Evolutionary conservation across 2,113 vertebrate genomes (phyloP).

Genomic region (Hippocampus comes): DNA sequence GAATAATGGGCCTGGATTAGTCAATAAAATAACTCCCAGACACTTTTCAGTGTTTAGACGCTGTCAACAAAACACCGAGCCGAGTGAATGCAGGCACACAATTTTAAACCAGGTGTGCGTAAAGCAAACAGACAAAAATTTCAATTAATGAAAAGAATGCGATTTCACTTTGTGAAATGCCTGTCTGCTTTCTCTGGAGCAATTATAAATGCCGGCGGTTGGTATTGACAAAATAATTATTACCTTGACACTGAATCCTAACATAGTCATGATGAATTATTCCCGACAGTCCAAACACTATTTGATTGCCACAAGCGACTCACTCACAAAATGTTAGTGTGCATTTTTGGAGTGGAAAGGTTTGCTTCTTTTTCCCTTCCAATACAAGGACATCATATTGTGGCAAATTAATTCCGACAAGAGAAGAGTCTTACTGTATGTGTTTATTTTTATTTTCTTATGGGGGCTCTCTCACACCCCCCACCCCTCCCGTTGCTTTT

Average conservation of each 20-base stretch:
- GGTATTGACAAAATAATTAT: slow-evolving; percentile 61
- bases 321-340: slow-evolving; percentile 1
- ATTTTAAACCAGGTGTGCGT: slow-evolving; percentile 30
- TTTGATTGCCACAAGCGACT: slow-evolving; percentile 14
- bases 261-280: slow-evolving; percentile 25
- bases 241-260: slow-evolving; percentile 38
- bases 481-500: slow-evolving; percentile 52
- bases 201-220: slow-evolving; percentile 54
- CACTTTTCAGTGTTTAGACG: slow-evolving; percentile 49
- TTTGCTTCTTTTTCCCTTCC: slow-evolving; percentile 38
- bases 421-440: slow-evolving; percentile 53
- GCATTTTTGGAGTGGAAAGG: slow-evolving; percentile 18
- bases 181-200: slow-evolving; percentile 52
- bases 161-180: slow-evolving; percentile 60
- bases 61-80: slow-evolving; percentile 48
- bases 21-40: slow-evolving; percentile 58
- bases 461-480: slow-evolving; percentile 57
- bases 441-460: slow-evolving; percentile 73
- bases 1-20: slow-evolving; percentile 68
- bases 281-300: slow-evolving; percentile 9
- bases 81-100: slow-evolving; percentile 45
- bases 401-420: slow-evolving; percentile 57
- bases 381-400: slow-evolving; percentile 57
- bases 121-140: slow-evolving; percentile 54
- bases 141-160: slow-evolving; percentile 63